phyloP scores from a whole-genome alignment of 64 coral and sea anemone species.

The Stylophora pistillata region DNA sequence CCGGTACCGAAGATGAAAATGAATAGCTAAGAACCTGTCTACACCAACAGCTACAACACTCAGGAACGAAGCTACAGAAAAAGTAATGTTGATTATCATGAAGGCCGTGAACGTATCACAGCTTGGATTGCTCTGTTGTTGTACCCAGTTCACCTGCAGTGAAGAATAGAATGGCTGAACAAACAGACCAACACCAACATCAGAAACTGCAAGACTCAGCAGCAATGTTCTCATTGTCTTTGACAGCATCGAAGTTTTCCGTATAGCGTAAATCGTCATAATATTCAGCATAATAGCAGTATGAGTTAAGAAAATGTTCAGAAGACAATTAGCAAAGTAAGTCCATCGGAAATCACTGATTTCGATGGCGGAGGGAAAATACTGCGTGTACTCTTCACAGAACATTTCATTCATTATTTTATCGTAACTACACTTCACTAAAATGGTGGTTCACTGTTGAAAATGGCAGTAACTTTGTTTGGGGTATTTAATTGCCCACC shows the following conservation, averaged over 20 bases:
- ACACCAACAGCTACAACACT: not conserved
- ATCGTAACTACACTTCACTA: not conserved
- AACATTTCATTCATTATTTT: not conserved
- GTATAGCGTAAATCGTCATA: not conserved
- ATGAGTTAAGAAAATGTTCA: not conserved
- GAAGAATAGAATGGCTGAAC: not conserved
- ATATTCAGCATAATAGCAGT: not conserved
- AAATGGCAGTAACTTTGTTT: too few species aligned
- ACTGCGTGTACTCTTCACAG: not conserved
- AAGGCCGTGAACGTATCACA: not conserved
- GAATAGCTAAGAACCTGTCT: not conserved
- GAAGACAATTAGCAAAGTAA: not conserved
- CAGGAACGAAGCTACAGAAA: not conserved
- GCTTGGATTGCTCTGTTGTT: not conserved
- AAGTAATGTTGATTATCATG: not conserved
- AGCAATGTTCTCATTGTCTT: not conserved
- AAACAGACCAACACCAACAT: not conserved
- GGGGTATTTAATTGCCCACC: too few species aligned
- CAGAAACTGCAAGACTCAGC: constrained; percentile 1
- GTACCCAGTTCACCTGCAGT: not conserved
- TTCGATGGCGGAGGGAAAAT: not conserved
- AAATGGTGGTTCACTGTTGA: too few species aligned
- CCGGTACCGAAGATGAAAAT: not conserved
- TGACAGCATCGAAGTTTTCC: not conserved
- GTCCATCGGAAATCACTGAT: not conserved